Evolutionary conservation across 2,888 invertebrate species (phyloP).

Genomic region (Stegophylla sp.): DNA sequence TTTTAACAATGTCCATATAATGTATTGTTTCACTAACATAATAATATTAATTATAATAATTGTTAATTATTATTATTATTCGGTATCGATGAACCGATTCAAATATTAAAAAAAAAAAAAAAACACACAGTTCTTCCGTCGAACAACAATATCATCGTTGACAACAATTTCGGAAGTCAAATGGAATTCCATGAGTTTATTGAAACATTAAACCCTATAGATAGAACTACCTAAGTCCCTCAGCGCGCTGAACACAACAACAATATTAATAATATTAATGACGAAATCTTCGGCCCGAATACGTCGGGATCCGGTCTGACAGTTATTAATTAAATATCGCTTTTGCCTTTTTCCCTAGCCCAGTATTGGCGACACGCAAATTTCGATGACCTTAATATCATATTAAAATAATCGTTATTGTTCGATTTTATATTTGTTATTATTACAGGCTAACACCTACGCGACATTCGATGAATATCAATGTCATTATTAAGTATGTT

Average conservation of each 20-base stretch:
- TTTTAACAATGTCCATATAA: too few relatives aligned
- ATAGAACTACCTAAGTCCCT: slow-evolving; percentile 49
- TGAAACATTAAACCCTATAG: slow-evolving; percentile 47
- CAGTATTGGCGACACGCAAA: slow-evolving; percentile 20
- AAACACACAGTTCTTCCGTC: not conserved
- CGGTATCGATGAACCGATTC: not conserved
- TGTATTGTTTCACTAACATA: too few relatives aligned
- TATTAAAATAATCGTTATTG: not conserved
- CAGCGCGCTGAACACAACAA: not conserved
- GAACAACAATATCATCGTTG: slow-evolving; percentile 22
- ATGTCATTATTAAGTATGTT: too few relatives aligned
- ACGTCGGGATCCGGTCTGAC: slow-evolving; percentile 24
- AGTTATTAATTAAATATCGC: slow-evolving; percentile 54
- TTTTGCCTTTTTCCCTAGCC: slow-evolving; percentile 42
- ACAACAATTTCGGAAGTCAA: slow-evolving; percentile 40
- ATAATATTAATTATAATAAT: not conserved
- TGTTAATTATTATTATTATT: not conserved
- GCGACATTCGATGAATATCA: too few relatives aligned
- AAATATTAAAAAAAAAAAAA: slow-evolving; percentile 11
- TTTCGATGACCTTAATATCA: not conserved
- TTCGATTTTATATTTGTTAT: not conserved
- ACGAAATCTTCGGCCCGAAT: slow-evolving; percentile 17
- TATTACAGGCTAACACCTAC: not conserved
- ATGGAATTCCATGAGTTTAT: slow-evolving; percentile 42
- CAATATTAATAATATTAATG: slow-evolving; percentile 46